Base-by-base conservation (phyloP, 2,113 vertebrate genomes). In the Bufo gargarizans region DNA sequence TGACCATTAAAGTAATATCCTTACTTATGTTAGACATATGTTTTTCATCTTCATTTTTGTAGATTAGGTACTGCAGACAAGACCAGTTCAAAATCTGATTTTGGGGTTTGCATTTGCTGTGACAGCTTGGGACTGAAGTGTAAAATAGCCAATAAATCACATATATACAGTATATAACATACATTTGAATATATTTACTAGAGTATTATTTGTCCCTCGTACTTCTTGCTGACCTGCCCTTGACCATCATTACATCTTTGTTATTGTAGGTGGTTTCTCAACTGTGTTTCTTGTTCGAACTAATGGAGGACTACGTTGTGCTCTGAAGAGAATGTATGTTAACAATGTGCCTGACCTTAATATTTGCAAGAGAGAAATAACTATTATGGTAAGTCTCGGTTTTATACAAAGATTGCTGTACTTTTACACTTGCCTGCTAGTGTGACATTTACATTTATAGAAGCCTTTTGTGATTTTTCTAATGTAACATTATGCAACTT, bases 251-350 rank as follows among this genome's bases (percentile, higher is more conserved):
- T 47, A 10, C 33, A 22, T 16, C 22, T 69, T 55, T 71, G n/a
- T 84, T 53, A n/a, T 84, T 33, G 99, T 74, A 88, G 98, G 98
- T 90, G 98, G 98, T 6, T 99, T 99, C 91, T 99, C 98, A 0
- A 97, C 98, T 0, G 98, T 99, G 90, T 99, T 99, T 65, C 91
- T 99, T 90, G 98, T 97, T n/a, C 96, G 97, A 1, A 97, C 96
- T 2, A 95, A 97, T 63, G 94, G 96, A 16, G 97, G 98, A 12
- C 85, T 95, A 0, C 97, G 97, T 45, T 98, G 96, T 19, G 98
- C 98, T 0, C 94, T 99, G 88, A 99, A 99, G 87, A 93, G 98
- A 88, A 99, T 99, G 98, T 99, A 96, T 61, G 98, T 99, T 67
- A 99, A 99, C 91, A 99, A 96, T 1, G 90, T 96, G 83, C 90